A percentile compares a stretch with the other conserved stretches of the same genome.
Evolutionary conservation across 2,113 vertebrate species (phyloP).

Genomic region (Tragelaphus scriptus): DNA sequence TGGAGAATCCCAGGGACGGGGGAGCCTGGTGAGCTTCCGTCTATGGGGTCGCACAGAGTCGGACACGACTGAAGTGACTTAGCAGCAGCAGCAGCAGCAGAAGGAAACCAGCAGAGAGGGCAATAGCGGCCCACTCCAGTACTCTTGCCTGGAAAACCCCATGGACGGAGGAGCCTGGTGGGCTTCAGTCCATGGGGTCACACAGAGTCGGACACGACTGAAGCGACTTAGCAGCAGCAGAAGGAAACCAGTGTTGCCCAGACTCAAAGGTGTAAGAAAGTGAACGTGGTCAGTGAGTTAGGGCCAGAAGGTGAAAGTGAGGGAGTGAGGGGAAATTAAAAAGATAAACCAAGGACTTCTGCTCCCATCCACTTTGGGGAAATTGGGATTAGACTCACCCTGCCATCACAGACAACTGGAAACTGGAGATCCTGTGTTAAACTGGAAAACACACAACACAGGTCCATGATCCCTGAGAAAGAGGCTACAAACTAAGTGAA

Average conservation of each 20-base stretch:
- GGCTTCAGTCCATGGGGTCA: background rate
- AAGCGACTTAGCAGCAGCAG: background rate
- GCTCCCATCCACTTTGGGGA: background rate
- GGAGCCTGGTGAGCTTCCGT: no score
- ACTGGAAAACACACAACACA: background rate
- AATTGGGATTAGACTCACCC: background rate
- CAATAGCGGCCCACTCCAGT: background rate
- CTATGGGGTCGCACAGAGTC: no score
- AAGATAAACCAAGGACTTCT: background rate
- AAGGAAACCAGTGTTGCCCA: background rate
- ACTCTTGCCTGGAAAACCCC: background rate
- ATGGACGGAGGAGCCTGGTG: background rate
- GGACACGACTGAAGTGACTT: no score
- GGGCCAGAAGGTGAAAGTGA: background rate
- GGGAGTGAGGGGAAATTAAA: background rate
- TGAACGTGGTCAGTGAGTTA: background rate
- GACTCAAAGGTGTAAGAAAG: no score
- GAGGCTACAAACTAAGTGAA: background rate
- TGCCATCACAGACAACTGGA: background rate
- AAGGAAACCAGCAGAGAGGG: background rate
- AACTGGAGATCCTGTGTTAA: background rate
- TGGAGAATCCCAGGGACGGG: no score
- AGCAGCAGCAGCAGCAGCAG: no score
- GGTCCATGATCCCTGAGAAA: background rate
- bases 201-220: background rate